Base-by-base conservation (phyloP, 37 sponge, comb jelly and placozoan genomes). In the Halichondria panicea region DNA sequence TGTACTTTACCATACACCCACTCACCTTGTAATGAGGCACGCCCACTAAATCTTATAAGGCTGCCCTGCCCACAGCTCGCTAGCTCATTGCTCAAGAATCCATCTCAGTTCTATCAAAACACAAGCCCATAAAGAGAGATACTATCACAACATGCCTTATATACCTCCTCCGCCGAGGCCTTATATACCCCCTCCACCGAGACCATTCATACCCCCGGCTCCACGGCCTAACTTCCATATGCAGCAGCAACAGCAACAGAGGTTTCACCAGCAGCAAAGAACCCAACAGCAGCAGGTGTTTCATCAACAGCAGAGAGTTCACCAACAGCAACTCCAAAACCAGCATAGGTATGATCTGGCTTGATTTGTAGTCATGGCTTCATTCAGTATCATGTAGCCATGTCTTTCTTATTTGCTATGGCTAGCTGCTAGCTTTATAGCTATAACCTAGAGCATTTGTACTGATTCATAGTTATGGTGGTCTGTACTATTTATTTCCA, bases 201-300 rank as follows among this genome's bases (percentile, higher is more conserved):
- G 56, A 3, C 52, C 72, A 11, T 56, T 56, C 36, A 19, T 30
- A 5, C 42, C 48, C 22, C 73, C 40, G 5, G 48, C 43, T 43
- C 43, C 43, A 8, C 25, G 40, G 33, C 32, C 62, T 48, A 8
- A 18, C 75, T 30, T 24, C 63, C 33, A 36, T 44, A 7, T 36
- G 27, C 75, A 60, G 30, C 69, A 68, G 45, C 69, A 38, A 72
- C 73, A 70, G 40, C 66, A 65, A 22, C 36, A 65, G 27, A 18
- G 35, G 9, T 64, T 33, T 34, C 21, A 28, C 4, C 65, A 64
- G 28, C 69, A 68, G 40, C 69, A 68, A 43, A 45, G 40, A 34
- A 38, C 59, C 59, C 59, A 55, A 57, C 74, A 58, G 44, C 74
- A 74, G 61, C 43, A 55, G 24, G 37, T 55, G 24, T 36, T 55